Conservation (phyloP, 2,797 vertebrate genomes). For the Anguilla anguilla region DNA sequence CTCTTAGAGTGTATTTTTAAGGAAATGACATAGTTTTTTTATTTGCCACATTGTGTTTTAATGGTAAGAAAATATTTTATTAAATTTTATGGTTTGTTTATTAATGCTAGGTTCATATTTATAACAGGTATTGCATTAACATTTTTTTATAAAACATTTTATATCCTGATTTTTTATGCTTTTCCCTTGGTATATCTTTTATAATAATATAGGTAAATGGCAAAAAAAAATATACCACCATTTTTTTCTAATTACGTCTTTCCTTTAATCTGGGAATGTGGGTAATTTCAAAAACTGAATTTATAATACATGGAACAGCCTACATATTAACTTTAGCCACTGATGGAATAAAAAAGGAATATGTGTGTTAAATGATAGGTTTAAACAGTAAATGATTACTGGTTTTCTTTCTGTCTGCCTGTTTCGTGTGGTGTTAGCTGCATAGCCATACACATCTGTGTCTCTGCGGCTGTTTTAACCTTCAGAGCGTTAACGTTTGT, state of each 20-base stretch:
- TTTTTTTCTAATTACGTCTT: background rate
- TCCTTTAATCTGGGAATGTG: background rate
- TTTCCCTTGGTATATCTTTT: background rate
- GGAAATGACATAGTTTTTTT: background rate
- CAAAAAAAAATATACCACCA: background rate
- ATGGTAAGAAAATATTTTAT: background rate
- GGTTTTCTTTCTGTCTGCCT: background rate
- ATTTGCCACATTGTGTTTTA: background rate
- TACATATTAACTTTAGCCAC: background rate
- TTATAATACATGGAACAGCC: background rate
- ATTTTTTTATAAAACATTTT: background rate
- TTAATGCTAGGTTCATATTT: background rate
- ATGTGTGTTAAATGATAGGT: background rate
- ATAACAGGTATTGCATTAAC: background rate
- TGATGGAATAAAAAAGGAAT: too few relatives aligned
- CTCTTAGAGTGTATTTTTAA: background rate
- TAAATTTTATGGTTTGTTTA: background rate
- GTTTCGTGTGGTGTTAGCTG: background rate
- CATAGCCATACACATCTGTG: background rate
- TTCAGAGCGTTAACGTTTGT: background rate
- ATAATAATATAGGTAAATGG: background rate
- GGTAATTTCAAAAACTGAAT: background rate
- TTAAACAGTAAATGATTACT: background rate
- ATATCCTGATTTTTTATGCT: background rate
- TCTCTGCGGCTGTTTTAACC: background rate